phyloP scores from a whole-genome alignment of 1,140 invertebrate genomes.

The Zaprionus taronus region DNA sequence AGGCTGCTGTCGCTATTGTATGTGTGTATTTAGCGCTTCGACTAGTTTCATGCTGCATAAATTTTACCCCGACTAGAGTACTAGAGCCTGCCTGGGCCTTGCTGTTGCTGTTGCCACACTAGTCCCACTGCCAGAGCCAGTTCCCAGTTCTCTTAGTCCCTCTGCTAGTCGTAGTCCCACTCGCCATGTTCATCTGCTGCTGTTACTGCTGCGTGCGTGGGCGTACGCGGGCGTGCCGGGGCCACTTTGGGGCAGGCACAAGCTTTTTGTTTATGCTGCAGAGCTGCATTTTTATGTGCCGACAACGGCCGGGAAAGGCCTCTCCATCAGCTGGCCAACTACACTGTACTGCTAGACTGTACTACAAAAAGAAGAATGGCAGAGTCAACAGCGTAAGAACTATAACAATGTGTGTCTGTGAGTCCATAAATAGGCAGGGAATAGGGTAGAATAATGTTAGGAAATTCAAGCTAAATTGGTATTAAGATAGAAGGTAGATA shows the following conservation, averaged over 20 bases:
- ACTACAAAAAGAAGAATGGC: constrained; percentile 24
- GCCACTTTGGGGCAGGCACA: constrained; percentile 45
- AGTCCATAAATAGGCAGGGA: neutral
- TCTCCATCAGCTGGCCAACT: constrained; percentile 57
- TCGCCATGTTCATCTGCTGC: constrained; percentile 3
- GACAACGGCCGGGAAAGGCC: constrained; percentile 37
- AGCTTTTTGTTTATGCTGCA: constrained; percentile 74
- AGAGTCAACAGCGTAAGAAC: neutral
- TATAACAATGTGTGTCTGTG: neutral
- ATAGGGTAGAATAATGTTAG: neutral
- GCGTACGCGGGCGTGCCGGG: constrained; percentile 5
- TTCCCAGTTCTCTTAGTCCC: constrained; percentile 10
- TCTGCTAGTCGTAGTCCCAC: constrained; percentile 5
- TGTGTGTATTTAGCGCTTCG: constrained; percentile 72
- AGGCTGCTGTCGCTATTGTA: neutral
- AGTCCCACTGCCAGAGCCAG: constrained; percentile 9
- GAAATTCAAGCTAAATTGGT: neutral
- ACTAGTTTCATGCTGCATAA: constrained; percentile 69
- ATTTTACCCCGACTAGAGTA: constrained; percentile 42
- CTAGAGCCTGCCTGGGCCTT: neutral
- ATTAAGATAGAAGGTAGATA: neutral
- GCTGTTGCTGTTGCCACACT: neutral
- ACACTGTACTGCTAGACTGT: constrained; percentile 39
- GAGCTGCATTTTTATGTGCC: constrained; percentile 79
- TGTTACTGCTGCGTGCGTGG: constrained; percentile 14